A percentile compares a stretch with the other conserved stretches of the same genome.
Conservation (phyloP, 1,140 invertebrate species). For the Aphelenchoides besseyi region DNA sequence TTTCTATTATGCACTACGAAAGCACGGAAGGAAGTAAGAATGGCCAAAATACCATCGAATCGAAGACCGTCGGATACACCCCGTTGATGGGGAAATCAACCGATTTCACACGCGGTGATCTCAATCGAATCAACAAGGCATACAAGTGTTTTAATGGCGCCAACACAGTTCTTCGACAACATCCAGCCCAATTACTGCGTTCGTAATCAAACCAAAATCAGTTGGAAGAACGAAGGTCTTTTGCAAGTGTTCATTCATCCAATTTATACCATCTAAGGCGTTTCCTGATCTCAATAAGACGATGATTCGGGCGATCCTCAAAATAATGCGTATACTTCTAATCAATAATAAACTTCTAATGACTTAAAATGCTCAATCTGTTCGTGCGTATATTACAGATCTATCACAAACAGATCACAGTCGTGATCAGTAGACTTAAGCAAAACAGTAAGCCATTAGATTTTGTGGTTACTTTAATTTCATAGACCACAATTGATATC, state of each 20-base stretch:
- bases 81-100: slow-evolving; percentile 59
- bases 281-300: neutral
- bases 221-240: too few species aligned
- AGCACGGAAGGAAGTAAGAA: slow-evolving; percentile 55
- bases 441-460: too few species aligned
- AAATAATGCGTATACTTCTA: neutral
- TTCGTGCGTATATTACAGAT: too few species aligned
- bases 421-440: too few species aligned
- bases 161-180: slow-evolving; percentile 2
- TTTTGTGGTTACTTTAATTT: too few species aligned
- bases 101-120: slow-evolving; percentile 58
- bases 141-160: slow-evolving; percentile 46
- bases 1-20: slow-evolving; percentile 59
- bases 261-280: neutral
- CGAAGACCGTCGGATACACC: slow-evolving; percentile 48
- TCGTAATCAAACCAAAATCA: too few species aligned
- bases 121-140: slow-evolving; percentile 57
- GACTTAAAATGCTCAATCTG: too few species aligned
- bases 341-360: neutral
- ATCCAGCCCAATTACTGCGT: too few species aligned
- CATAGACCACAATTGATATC: too few species aligned
- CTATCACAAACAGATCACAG: too few species aligned
- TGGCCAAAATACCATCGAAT: slow-evolving; percentile 60
- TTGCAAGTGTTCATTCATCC: neutral
- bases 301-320: slow-evolving; percentile 4